These are phyloP conservation scores for Psittacula cyanocephala DNA, from an alignment of 2,113 vertebrate genomes.

Conservation along the genomic window DNA sequence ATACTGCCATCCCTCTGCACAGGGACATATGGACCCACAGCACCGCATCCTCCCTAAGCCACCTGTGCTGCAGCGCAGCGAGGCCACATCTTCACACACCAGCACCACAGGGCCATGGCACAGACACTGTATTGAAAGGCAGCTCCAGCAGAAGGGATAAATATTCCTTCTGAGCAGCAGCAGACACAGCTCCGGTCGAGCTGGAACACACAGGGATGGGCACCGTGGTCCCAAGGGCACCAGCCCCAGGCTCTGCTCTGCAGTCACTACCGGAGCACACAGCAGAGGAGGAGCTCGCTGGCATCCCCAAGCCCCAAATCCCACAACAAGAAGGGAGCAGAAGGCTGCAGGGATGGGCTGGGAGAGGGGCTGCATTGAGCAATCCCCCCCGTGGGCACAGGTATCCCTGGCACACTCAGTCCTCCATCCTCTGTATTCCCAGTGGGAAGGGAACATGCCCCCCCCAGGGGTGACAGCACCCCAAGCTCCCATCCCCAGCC, in stretches of 20 bases:
- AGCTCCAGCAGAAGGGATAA: conserved; percentile 35
- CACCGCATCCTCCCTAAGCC: accelerated
- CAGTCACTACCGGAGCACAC: not conserved
- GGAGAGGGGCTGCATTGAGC: not conserved
- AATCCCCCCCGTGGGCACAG: accelerated
- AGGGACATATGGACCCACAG: not conserved
- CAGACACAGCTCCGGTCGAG: not conserved
- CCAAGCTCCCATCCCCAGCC: not conserved
- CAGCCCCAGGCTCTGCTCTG: accelerated
- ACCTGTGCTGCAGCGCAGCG: accelerated
- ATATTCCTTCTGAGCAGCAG: not conserved
- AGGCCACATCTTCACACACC: not conserved
- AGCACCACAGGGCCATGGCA: not conserved
- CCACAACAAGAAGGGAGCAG: not conserved
- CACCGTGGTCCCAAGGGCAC: not conserved
- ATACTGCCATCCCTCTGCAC: not conserved
- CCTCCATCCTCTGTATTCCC: not conserved
- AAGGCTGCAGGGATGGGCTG: not conserved
- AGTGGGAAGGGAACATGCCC: not conserved
- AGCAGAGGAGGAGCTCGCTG: not conserved
- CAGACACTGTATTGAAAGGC: not conserved
- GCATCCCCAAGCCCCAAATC: not conserved
- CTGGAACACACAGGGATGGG: not conserved
- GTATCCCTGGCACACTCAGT: not conserved
- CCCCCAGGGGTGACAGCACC: accelerated